These are phyloP conservation scores for Nestor notabilis DNA, from an alignment of 2,113 vertebrate genomes.

Conservation along the genomic window DNA sequence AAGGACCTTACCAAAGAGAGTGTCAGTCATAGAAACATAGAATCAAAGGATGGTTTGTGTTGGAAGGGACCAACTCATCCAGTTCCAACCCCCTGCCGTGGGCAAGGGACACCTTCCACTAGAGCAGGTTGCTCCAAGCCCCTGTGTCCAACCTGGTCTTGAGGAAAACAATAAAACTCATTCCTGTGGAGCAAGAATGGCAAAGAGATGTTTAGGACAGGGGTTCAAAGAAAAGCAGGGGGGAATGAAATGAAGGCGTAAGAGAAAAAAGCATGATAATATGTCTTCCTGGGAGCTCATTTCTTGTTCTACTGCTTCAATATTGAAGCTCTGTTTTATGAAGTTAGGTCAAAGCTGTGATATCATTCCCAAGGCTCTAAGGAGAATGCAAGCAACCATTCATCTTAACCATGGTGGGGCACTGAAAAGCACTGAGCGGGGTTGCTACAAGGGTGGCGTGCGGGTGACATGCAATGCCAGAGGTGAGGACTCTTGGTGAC, in stretches of 20 bases:
- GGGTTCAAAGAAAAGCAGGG: not conserved
- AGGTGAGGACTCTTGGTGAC: fast-evolving
- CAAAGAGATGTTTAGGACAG: not conserved
- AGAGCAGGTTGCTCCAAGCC: not conserved
- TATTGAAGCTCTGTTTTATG: not conserved
- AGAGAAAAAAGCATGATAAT: fast-evolving
- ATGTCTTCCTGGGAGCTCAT: not conserved
- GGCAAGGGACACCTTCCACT: not conserved
- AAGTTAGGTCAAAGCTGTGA: not conserved
- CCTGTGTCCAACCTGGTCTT: not conserved
- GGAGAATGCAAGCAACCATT: not conserved
- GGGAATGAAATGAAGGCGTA: fast-evolving
- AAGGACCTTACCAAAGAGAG: not conserved
- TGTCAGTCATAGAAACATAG: not conserved
- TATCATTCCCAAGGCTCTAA: not conserved
- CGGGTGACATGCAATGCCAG: fast-evolving
- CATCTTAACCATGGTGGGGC: fast-evolving
- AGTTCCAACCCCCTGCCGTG: not conserved
- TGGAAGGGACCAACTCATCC: not conserved
- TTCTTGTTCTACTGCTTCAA: not conserved
- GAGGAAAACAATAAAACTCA: not conserved
- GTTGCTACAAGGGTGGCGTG: fast-evolving
- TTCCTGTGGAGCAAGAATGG: not conserved
- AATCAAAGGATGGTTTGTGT: not conserved
- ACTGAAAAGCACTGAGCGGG: fast-evolving